Evolutionary conservation across 1,140 invertebrate species (phyloP).

Genomic region (Drosophila micromelanica): DNA sequence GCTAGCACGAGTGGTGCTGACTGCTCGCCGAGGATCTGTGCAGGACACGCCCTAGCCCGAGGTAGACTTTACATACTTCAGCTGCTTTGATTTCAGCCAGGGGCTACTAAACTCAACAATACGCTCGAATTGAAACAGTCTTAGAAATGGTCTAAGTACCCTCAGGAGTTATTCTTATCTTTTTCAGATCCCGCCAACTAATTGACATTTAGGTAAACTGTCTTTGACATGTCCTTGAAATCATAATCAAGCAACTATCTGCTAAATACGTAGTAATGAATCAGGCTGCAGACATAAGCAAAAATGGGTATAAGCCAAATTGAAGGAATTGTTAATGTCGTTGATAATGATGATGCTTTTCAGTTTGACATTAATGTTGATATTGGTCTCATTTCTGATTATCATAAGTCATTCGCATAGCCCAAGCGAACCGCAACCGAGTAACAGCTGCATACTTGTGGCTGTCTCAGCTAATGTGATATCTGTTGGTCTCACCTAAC

Average conservation of each 20-base stretch:
- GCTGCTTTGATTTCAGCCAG: conserved; percentile 25
- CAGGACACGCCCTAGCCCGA: conserved; percentile 19
- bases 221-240: conserved; percentile 21
- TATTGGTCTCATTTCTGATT: conserved; percentile 38
- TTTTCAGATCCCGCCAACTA: background rate
- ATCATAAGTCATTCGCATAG: conserved; percentile 57
- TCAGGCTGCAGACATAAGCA: background rate
- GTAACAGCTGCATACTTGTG: conserved; percentile 62
- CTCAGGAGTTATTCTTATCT: background rate
- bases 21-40: conserved; percentile 25
- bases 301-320: conserved; percentile 8
- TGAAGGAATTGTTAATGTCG: conserved; percentile 24
- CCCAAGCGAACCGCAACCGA: conserved; percentile 51
- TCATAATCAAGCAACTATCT: conserved; percentile 11
- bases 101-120: conserved; percentile 1
- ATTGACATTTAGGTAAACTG: conserved; percentile 9
- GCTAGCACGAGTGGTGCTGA: conserved; percentile 35
- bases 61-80: conserved; percentile 26
- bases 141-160: conserved; percentile 14
- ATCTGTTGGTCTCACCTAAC: conserved; percentile 14
- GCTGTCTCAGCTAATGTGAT: conserved; percentile 24
- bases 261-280: conserved; percentile 2
- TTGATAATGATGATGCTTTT: conserved; percentile 15
- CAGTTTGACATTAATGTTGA: conserved; percentile 2
- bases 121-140: conserved; percentile 22